These are phyloP conservation scores for Periophthalmus magnuspinnatus DNA, from an alignment of 2,797 vertebrate genomes.

Conservation along the genomic window DNA sequence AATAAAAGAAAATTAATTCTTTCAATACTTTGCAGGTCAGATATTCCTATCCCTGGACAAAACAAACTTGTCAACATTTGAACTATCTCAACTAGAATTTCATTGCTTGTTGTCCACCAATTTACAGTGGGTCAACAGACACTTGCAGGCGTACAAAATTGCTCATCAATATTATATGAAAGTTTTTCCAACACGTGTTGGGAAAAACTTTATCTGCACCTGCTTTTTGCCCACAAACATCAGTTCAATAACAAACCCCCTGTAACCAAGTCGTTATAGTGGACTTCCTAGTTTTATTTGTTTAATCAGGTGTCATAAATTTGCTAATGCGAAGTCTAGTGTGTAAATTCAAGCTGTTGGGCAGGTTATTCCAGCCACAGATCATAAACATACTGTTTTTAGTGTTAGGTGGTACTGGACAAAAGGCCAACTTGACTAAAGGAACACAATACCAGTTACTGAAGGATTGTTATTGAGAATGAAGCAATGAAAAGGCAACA, in stretches of 20 bases:
- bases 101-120: no score
- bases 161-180: neutral
- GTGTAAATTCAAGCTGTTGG: constrained; percentile 9
- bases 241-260: neutral
- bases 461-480: neutral
- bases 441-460: neutral
- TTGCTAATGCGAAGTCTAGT: constrained; percentile 8
- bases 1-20: no score
- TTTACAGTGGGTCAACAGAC: no score
- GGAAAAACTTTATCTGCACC: neutral
- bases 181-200: neutral
- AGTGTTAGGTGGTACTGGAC: neutral
- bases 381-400: constrained; percentile 5
- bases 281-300: constrained; percentile 13
- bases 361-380: constrained; percentile 7
- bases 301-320: constrained; percentile 12
- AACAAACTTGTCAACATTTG: neutral
- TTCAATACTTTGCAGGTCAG: no score
- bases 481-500: neutral
- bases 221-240: neutral
- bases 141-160: neutral
- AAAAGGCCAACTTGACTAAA: constrained; percentile 2
- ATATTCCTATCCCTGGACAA: no score
- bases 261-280: constrained; percentile 5
- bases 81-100: neutral